phyloP scores from a whole-genome alignment of 2,888 invertebrate genomes.

The Maniola hyperantus region DNA sequence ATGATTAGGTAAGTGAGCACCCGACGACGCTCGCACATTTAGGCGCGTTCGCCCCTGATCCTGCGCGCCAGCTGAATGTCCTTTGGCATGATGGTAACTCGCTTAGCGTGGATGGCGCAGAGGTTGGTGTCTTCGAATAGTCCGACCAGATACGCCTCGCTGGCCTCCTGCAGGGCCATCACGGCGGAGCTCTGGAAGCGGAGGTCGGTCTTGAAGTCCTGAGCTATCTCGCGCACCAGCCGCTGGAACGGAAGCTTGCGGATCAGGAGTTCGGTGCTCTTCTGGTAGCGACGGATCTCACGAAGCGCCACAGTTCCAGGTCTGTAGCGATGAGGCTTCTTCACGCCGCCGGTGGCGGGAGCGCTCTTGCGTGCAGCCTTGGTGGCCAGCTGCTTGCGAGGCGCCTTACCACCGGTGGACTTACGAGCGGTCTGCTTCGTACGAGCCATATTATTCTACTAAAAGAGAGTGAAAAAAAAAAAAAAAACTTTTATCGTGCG shows the following conservation, averaged over 20 bases:
- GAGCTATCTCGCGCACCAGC: conserved; percentile 86
- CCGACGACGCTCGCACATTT: conserved; percentile 85
- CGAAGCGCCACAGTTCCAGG: conserved; percentile 10
- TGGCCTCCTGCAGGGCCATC: conserved; percentile 84
- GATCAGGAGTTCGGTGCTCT: conserved; percentile 22
- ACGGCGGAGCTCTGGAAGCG: conserved; percentile 75
- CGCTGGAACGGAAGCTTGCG: conserved; percentile 88
- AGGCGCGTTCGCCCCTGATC: conserved; percentile 89
- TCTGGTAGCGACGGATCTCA: conserved; percentile 23
- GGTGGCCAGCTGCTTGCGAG: conserved; percentile 85
- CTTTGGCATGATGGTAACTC: conserved; percentile 63
- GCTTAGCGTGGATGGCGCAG: conserved; percentile 88
- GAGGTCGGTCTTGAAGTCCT: conserved; percentile 91
- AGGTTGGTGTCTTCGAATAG: conserved; percentile 82
- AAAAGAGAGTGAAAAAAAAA: not conserved
- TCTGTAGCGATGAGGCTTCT: conserved; percentile 48
- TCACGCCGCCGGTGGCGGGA: conserved; percentile 87
- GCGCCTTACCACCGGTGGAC: conserved; percentile 86
- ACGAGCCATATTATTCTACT: conserved; percentile 57
- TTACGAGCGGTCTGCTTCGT: conserved; percentile 65
- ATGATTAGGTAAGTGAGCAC: conserved; percentile 53
- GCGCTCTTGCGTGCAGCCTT: conserved; percentile 88
- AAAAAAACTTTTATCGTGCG: not conserved
- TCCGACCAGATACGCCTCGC: conserved; percentile 92
- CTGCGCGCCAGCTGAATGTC: conserved; percentile 75